Evolutionary conservation across 2,113 vertebrate species (phyloP).

Genomic region (Seriola aureovittata): DNA sequence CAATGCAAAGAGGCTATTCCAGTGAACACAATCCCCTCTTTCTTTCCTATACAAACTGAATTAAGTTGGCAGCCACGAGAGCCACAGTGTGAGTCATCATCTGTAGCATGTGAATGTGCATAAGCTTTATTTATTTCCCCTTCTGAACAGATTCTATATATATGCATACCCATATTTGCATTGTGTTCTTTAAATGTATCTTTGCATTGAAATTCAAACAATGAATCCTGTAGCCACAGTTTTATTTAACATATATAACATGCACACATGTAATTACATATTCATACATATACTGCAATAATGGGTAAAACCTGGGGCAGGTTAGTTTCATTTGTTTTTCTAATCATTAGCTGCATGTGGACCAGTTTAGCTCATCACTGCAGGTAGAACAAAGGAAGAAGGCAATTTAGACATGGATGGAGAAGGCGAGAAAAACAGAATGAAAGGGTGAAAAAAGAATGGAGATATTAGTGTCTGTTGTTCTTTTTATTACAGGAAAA

Average conservation of each 20-base stretch:
- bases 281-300: background rate
- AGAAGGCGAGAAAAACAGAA: background rate
- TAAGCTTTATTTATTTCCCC: background rate
- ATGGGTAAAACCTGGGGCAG: background rate
- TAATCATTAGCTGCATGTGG: background rate
- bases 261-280: background rate
- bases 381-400: background rate
- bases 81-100: background rate
- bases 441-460: background rate
- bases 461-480: background rate
- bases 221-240: background rate
- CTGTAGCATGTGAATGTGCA: constrained; percentile 2
- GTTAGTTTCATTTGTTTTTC: background rate
- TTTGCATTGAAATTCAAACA: background rate
- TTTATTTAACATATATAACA: background rate
- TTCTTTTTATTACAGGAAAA: background rate
- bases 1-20: background rate
- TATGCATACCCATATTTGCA: background rate
- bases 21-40: background rate
- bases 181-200: background rate
- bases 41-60: background rate
- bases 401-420: background rate
- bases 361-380: background rate
- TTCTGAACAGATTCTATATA: background rate
- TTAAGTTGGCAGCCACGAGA: background rate